These are phyloP conservation scores for Prinia subflava DNA, from an alignment of 2,113 vertebrate genomes.

Conservation along the genomic window DNA sequence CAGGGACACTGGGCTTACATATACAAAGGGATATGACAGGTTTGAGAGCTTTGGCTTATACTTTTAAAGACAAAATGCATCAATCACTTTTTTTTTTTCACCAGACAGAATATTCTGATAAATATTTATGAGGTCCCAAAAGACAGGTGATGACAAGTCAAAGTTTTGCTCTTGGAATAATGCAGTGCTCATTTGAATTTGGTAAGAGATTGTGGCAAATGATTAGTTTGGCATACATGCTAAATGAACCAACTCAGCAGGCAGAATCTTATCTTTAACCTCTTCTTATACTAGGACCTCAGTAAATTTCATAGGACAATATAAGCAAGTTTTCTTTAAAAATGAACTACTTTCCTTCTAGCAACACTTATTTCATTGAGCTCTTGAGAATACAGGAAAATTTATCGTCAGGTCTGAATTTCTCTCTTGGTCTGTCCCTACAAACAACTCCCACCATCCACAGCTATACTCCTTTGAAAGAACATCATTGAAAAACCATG, in stretches of 20 bases:
- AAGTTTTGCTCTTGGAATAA: constrained; percentile 5
- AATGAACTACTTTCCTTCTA: not conserved
- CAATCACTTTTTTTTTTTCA: not conserved
- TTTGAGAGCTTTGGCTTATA: constrained; percentile 67
- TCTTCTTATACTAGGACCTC: not conserved
- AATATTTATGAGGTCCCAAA: constrained; percentile 22
- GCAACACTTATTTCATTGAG: not conserved
- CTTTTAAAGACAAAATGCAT: constrained; percentile 38
- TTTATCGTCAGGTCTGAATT: not conserved
- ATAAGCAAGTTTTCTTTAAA: not conserved
- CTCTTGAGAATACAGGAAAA: not conserved
- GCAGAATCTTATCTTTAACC: not conserved
- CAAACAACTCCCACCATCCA: not conserved
- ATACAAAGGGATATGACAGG: constrained; percentile 71
- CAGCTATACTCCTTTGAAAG: not conserved
- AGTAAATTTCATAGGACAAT: not conserved
- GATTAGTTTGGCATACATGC: not conserved
- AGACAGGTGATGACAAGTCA: not conserved
- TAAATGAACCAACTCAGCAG: not conserved
- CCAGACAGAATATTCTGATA: not conserved
- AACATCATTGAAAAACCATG: not conserved
- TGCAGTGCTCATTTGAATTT: not conserved
- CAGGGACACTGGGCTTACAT: constrained; percentile 58
- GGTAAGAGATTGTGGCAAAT: not conserved
- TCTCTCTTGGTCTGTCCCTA: not conserved